Evolutionary conservation across 2,888 invertebrate species (phyloP), one percentile per base, ranked within the genome.

Genomic region (Apotomis betuletana): DNA sequence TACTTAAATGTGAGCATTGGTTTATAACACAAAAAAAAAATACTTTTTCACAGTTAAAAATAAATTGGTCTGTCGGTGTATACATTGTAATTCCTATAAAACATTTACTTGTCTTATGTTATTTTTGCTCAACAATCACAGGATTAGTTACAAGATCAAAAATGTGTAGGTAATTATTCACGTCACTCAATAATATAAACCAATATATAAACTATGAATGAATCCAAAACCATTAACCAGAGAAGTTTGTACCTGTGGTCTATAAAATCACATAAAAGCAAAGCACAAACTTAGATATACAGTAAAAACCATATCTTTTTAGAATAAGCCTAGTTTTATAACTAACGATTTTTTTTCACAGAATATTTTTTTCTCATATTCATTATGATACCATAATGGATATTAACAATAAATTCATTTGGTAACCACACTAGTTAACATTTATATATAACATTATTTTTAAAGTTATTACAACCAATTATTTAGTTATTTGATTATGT

Each of bases 391-490:
- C 54, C 10, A 46, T 55, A n/a, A 58, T n/a, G 3, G 9, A 38
- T 10, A 12, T 55, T 54, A 15, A n/a, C 51, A 62, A 49, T 63
- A 54, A 49, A 57, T 67, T 55, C 27, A 64, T 59, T 59, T 71
- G 70, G 70, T 71, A 71, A 61, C 70, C 61, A 67, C 70, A 71
- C 46, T 61, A 71, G 49, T 57, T 57, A 55, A 63, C 61, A 67
- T 62, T 49, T 41, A 69, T 36, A 41, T 63, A 69, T 57, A 67
- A 71, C 27, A 61, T 62, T 54, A 54, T 65, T 36, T 27, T 60
- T 54, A 59, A 59, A 54, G 27, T 54, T 57, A 62, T 44, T 58
- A 71, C 61, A 61, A 67, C 62, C 51, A 71, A 57, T 67, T 38
- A 15, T 67, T 41, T 62, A 58, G 44, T 61, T 62, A 67, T 55